A percentile compares a stretch with the other conserved stretches of the same genome.
These are phyloP conservation scores for Sepiola atlantica DNA, from an alignment of 2,888 invertebrate genomes.

Conservation along the genomic window DNA sequence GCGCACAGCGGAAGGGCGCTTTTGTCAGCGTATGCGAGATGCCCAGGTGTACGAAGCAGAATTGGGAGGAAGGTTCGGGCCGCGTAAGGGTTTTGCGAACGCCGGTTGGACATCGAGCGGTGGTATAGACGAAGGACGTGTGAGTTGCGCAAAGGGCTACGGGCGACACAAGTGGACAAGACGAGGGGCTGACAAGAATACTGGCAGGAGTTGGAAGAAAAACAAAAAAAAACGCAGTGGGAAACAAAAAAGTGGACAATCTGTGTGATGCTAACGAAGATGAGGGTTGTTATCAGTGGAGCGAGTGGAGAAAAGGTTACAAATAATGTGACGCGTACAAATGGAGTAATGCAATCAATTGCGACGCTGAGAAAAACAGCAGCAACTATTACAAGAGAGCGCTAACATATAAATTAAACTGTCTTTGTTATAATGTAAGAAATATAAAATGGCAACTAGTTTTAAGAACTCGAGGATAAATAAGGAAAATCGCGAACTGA, in stretches of 20 bases:
- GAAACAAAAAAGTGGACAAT: not conserved
- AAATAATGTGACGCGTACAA: too few relatives aligned
- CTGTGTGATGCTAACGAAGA: not conserved
- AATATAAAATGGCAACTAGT: too few relatives aligned
- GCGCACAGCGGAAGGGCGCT: not conserved
- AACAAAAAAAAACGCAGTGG: not conserved
- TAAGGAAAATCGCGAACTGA: too few relatives aligned
- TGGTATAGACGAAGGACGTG: not conserved
- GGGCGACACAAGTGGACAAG: not conserved
- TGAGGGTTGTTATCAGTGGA: not conserved
- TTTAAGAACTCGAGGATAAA: too few relatives aligned
- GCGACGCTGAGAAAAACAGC: too few relatives aligned
- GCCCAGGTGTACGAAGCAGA: not conserved
- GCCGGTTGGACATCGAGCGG: not conserved
- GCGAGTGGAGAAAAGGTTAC: too few relatives aligned
- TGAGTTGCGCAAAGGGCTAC: not conserved
- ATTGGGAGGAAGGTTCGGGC: not conserved
- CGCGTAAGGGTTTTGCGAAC: not conserved
- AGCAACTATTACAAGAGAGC: too few relatives aligned
- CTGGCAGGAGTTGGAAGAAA: not conserved
- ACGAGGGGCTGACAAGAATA: not conserved
- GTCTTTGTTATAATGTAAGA: too few relatives aligned
- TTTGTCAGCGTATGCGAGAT: slow-evolving; percentile 6
- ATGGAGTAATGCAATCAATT: not conserved
- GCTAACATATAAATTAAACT: too few relatives aligned